Evolutionary conservation across 2,888 invertebrate species (phyloP).

Genomic region (Ochropleura plecta): DNA sequence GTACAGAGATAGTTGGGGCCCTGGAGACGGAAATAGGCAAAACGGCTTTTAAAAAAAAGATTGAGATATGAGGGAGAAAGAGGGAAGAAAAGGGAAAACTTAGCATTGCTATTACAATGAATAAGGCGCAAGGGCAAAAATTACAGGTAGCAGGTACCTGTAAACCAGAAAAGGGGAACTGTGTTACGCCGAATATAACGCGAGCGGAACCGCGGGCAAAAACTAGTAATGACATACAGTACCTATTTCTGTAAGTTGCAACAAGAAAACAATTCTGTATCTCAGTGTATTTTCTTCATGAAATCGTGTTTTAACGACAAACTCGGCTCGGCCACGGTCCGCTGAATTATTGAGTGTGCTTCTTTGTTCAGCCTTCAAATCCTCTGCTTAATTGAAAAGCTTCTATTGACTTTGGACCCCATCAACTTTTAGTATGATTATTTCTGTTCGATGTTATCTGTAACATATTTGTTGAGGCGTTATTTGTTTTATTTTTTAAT

Average conservation of each 20-base stretch:
- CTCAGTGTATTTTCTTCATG: slow-evolving; percentile 30
- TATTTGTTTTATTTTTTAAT: background rate
- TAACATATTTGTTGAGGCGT: background rate
- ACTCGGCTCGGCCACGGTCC: slow-evolving; percentile 11
- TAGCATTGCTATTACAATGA: no score
- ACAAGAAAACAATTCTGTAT: slow-evolving; percentile 17
- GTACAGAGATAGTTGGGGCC: no score
- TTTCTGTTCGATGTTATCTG: slow-evolving; percentile 34
- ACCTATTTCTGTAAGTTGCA: background rate
- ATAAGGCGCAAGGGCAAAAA: no score
- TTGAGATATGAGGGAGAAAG: no score
- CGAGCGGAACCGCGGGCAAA: no score
- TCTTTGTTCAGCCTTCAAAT: slow-evolving; percentile 50
- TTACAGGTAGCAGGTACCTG: no score
- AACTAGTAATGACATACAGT: no score
- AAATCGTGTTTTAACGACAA: slow-evolving; percentile 61
- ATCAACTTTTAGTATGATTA: slow-evolving; percentile 58
- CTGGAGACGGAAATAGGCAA: no score
- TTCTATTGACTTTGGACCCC: slow-evolving; percentile 48
- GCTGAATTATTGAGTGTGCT: slow-evolving; percentile 56
- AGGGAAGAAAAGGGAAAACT: no score
- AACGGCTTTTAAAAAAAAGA: no score
- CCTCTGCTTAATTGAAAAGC: slow-evolving; percentile 54
- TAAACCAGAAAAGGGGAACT: no score
- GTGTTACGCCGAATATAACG: no score